Evolutionary conservation across 2,797 vertebrate species (phyloP), one percentile per base, ranked within the genome.

Genomic region (Delichon dasypus): DNA sequence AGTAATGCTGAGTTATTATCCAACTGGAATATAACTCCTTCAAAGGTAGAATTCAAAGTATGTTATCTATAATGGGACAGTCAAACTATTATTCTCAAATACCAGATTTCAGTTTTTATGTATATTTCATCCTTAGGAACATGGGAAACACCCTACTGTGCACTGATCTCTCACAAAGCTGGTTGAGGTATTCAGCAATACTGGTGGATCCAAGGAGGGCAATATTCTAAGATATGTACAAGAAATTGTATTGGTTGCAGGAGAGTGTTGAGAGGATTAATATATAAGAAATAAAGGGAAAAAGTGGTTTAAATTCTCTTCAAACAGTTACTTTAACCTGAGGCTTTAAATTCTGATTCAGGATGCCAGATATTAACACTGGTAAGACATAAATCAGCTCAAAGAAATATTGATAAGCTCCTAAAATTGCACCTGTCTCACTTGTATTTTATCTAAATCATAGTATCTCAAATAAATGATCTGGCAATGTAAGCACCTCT

Each of bases 371-470:
- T 90, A 83, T 71, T 78, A 95, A 85, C 16, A 58, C 20, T 74
- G 40, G 22, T 17, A 95, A 89, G 96, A 82, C 67, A 20, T 75
- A 92, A 97, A 93, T 86, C 20, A 86, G 9, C 29, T 85, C 58
- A 67, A 79, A 91, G 65, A 77, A 68, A 55, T 85, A 71, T 80
- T 88, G 50, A 89, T 84, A 90, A 88, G 12, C 23, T 68, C 44
- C 61, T 84, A 64, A 61, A 88, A 90, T 38, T 67, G 62, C 29
- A 83, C 18, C 36, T 68, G 58, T 88, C 15, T 91, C 36, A 44
- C 50, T 65, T 78, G 5, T 32, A 38, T 85, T 85, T 95, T 87
- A 88, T 71, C 40, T 88, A 55, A 90, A 47, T 29, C 40, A 47
- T 65, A 80, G 5, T 12, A 85, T 62, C 93, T 89, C 62, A 82